Evolutionary conservation across 2,797 vertebrate genomes (phyloP).

Genomic region (Takifugu ocellatus): DNA sequence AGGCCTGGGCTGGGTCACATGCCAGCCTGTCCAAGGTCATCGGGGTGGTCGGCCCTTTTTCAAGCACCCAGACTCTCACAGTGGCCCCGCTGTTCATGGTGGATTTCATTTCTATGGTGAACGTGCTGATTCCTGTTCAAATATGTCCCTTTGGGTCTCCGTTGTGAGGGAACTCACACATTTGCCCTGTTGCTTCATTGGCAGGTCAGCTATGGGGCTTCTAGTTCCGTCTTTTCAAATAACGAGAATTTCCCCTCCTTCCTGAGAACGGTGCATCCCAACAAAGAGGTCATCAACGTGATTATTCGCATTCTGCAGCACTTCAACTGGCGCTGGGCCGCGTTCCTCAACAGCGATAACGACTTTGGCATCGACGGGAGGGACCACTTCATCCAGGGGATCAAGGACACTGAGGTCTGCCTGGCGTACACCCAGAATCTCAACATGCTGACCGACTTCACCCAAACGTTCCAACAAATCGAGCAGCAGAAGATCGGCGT

Average conservation of each 20-base stretch:
- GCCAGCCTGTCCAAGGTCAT: constrained; percentile 47
- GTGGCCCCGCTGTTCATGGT: constrained; percentile 62
- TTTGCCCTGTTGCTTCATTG: constrained; percentile 3
- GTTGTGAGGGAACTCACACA: not conserved
- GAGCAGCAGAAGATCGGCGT: constrained; percentile 41
- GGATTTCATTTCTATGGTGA: constrained; percentile 70
- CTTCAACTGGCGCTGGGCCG: constrained; percentile 85
- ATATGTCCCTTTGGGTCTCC: not conserved
- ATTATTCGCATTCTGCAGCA: constrained; percentile 71
- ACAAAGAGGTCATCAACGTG: constrained; percentile 68
- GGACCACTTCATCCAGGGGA: constrained; percentile 56
- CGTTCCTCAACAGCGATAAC: constrained; percentile 69
- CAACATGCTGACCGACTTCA: constrained; percentile 10
- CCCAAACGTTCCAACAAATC: constrained; percentile 54
- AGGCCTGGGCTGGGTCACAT: constrained; percentile 4
- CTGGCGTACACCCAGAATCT: constrained; percentile 73
- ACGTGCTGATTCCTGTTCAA: not conserved
- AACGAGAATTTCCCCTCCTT: constrained; percentile 75
- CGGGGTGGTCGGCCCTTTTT: constrained; percentile 62
- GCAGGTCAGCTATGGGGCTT: constrained; percentile 72
- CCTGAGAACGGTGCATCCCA: constrained; percentile 77
- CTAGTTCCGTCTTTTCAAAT: constrained; percentile 54
- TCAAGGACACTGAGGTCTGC: constrained; percentile 57
- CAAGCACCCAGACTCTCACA: constrained; percentile 51
- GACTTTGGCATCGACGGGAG: constrained; percentile 64